Evolutionary conservation across 2,113 vertebrate species (phyloP).

Genomic region (Cynopterus brachyotis): DNA sequence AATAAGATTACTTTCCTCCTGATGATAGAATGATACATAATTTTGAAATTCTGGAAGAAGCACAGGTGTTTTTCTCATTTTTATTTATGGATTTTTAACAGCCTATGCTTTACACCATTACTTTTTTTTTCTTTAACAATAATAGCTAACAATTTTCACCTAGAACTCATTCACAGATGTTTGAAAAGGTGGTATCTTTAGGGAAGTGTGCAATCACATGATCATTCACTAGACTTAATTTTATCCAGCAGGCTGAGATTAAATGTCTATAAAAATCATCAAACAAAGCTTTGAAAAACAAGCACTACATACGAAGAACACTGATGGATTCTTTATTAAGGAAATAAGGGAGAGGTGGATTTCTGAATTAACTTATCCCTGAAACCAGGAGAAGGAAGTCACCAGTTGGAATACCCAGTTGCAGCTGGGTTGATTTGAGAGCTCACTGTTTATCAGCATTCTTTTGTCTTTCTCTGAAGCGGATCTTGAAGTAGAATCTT

Average conservation of each 20-base stretch:
- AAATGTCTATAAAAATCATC: neutral
- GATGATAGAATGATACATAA: neutral
- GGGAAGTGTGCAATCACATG: neutral
- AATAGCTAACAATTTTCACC: constrained; percentile 41
- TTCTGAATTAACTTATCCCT: neutral
- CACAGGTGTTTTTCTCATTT: neutral
- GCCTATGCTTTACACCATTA: neutral
- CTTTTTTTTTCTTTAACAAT: neutral
- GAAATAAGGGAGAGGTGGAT: neutral
- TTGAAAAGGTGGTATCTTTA: constrained; percentile 41
- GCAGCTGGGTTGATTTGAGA: neutral
- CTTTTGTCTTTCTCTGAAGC: constrained; percentile 1
- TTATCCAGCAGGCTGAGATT: constrained; percentile 27
- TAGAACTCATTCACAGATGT: neutral
- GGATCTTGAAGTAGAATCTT: neutral
- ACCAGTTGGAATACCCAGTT: neutral
- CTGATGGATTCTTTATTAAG: neutral
- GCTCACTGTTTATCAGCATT: neutral
- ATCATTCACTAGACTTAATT: neutral
- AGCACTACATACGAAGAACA: neutral
- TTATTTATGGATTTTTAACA: constrained; percentile 61
- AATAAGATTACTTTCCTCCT: neutral
- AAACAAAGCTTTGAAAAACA: neutral
- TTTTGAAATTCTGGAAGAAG: constrained; percentile 25
- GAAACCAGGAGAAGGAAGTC: neutral